Percentiles rank a stretch among this genome's conserved stretches.
Evolutionary conservation across 2,113 vertebrate genomes (phyloP).

Genomic region (Nymphicus hollandicus): DNA sequence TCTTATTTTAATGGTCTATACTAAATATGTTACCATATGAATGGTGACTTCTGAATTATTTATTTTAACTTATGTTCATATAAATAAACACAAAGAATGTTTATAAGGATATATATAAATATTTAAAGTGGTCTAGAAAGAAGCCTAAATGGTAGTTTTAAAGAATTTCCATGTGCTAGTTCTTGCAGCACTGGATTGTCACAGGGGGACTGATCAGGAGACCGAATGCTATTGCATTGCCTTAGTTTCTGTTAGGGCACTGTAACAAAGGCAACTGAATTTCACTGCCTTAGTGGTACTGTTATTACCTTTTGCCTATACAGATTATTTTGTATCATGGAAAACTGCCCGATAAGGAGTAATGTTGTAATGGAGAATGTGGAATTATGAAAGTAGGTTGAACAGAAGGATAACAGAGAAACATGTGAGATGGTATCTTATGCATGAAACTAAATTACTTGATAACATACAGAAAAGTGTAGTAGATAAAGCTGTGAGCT

Average conservation of each 20-base stretch:
- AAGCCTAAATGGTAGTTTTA: neutral
- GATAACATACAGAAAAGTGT: neutral
- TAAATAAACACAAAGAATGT: neutral
- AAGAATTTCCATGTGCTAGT: neutral
- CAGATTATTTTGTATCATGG: neutral
- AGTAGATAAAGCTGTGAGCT: neutral
- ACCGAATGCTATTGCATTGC: neutral
- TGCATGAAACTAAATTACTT: neutral
- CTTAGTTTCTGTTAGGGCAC: neutral
- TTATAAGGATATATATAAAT: neutral
- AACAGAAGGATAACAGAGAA: neutral
- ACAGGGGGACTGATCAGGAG: neutral
- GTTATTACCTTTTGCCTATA: slow-evolving; percentile 21
- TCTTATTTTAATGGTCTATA: neutral
- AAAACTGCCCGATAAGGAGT: neutral
- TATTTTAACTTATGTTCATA: neutral
- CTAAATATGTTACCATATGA: neutral
- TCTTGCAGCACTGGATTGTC: neutral
- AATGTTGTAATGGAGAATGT: neutral
- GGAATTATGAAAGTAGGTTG: neutral
- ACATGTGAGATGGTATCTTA: neutral
- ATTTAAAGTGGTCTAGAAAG: neutral
- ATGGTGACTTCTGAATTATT: neutral
- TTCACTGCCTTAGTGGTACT: neutral
- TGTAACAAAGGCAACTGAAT: slow-evolving; percentile 19